Base-by-base conservation (phyloP, 2,888 invertebrate species). In the Amblyjoppa proteus region DNA sequence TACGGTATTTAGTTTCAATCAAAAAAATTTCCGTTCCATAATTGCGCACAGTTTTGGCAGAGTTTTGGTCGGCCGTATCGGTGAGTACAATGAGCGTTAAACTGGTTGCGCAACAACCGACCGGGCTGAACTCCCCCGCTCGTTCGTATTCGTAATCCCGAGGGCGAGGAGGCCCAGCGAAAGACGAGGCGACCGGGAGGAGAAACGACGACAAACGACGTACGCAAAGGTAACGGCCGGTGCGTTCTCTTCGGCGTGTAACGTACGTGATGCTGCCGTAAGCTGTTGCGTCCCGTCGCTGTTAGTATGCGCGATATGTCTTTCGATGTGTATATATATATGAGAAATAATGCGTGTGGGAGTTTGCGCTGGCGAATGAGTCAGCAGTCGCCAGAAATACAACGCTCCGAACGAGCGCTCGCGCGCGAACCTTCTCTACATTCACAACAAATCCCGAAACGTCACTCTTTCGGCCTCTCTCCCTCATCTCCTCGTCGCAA, bases 331-430 rank as follows among this genome's bases (percentile, higher is more conserved):
- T 84, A 20, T 20, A 80, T 84, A 80, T 73, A 34, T 85, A 86
- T 85, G 90, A 86, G 87, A 89, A 89, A 90, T 87, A 87, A 88
- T 81, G 84, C 84, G 91, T 88, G 92, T 92, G 91, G 92, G 92
- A 89, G 91, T 87, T 70, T 41, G 70, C 74, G 69, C 77, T 79
- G 88, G 83, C 81, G 87, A 64, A 64, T 92, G 92, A 92, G 88
- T 92, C 92, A 92, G 88, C 88, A 80, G 83, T 84, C 81, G 83
- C 90, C 92, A 92, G 90, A 92, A 92, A 92, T 92, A 92, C 87
- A 86, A 82, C 82, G 81, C 74, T 61, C 45, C 79, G 79, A 83
- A 81, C 80, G 81, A 83, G 56, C 51, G 66, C 64, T 41, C 80
- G 75, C 68, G 68, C 56, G n/a, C 56, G 53, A 56, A 79, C 76